These are phyloP conservation scores for Leptopilina drosophilae DNA, from an alignment of 2,888 invertebrate species.

Conservation along the genomic window DNA sequence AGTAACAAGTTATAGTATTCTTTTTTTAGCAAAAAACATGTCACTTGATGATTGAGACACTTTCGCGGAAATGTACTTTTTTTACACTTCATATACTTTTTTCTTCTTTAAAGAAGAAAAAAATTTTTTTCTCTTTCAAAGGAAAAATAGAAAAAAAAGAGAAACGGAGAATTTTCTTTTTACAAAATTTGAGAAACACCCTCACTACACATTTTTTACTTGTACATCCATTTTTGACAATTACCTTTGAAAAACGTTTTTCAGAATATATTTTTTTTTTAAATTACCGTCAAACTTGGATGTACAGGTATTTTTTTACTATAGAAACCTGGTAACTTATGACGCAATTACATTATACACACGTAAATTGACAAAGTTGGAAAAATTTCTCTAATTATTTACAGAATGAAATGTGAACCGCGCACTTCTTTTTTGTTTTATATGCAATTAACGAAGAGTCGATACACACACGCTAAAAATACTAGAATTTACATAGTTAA, in stretches of 20 bases:
- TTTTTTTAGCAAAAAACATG: conserved; percentile 13
- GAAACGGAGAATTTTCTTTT: conserved; percentile 44
- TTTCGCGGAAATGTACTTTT: conserved; percentile 50
- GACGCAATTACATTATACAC: conserved; percentile 46
- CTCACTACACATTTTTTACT: conserved; percentile 35
- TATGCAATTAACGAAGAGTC: conserved; percentile 49
- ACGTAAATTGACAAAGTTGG: conserved; percentile 48
- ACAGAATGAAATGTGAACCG: conserved; percentile 47
- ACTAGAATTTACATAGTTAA: conserved; percentile 64
- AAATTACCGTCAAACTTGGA: no score
- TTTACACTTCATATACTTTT: conserved; percentile 44
- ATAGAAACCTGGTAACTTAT: conserved; percentile 31
- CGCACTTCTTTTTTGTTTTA: neutral
- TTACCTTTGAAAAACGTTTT: no score
- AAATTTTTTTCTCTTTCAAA: conserved; percentile 44
- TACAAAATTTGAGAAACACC: conserved; percentile 51
- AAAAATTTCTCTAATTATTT: conserved; percentile 64
- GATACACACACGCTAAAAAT: conserved; percentile 60
- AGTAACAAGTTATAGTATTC: conserved; percentile 56
- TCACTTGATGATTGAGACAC: conserved; percentile 44
- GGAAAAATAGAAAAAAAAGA: conserved; percentile 49
- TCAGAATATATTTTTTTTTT: no score
- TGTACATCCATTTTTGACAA: no score
- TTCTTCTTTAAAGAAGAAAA: no score
- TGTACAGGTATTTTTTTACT: conserved; percentile 1